A percentile compares a stretch with the other conserved stretches of the same genome.
Evolutionary conservation across 1,140 invertebrate genomes (phyloP).

Genomic region (Chionoecetes opilio): DNA sequence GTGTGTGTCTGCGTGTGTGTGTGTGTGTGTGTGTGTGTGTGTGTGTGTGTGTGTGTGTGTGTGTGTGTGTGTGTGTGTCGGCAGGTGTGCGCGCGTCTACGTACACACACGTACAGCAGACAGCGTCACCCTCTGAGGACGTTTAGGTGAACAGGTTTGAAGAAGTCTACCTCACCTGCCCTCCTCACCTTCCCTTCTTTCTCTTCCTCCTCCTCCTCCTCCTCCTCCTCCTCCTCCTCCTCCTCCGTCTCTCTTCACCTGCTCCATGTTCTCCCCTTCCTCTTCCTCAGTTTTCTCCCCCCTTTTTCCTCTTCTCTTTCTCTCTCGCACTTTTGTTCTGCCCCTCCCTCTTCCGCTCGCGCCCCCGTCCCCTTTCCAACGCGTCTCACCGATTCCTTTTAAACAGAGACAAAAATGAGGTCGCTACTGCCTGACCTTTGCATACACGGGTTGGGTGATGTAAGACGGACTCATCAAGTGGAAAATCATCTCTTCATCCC

Average conservation of each 20-base stretch:
- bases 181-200: neutral
- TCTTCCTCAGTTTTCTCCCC: neutral
- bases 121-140: constrained; percentile 28
- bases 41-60: constrained; percentile 33
- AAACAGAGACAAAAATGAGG: neutral
- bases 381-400: constrained; percentile 13
- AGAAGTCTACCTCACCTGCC: constrained; percentile 41
- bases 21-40: constrained; percentile 11
- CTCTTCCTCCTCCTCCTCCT: neutral
- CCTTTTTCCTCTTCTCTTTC: neutral
- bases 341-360: neutral
- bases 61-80: constrained; percentile 52
- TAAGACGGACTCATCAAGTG: neutral
- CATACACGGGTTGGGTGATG: neutral
- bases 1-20: neutral
- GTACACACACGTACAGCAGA: neutral
- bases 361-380: neutral
- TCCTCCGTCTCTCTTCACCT: neutral
- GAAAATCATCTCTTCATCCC: neutral
- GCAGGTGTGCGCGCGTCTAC: neutral
- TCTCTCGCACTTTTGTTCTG: constrained; percentile 1
- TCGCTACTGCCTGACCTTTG: neutral
- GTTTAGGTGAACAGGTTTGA: constrained; percentile 40
- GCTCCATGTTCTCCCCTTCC: neutral
- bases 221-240: neutral